Evolutionary conservation across 1,140 invertebrate genomes (phyloP), one percentile per base, ranked within the genome.

Genomic region (Bombus pascuorum): DNA sequence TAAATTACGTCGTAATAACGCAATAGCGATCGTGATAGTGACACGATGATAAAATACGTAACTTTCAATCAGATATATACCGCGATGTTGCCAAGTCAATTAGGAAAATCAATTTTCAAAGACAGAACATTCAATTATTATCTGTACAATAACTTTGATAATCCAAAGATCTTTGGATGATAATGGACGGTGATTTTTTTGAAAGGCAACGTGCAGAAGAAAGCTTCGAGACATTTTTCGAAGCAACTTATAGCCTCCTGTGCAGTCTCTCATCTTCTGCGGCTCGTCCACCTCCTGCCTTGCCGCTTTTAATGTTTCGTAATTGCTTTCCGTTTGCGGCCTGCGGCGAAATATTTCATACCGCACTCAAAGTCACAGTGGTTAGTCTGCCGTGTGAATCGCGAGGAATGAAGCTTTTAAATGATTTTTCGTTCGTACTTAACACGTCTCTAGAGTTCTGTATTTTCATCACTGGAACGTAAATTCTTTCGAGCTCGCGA

Each of bases 321-420:
- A 92, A 93, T 93, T 92, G 89, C 91, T 92, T 91, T 91, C 68
- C 72, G 90, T 91, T 89, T 88, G 91, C 80, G 91, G 86, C 81
- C 90, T 91, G 90, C 86, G 90, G 90, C 78, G 87, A 90, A 89
- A 92, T 91, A 92, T 92, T 92, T 91, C 90, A 90, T 91, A 86
- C 86, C 65, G 81, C 84, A 57, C 66, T 89, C 83, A 86, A 89
- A 89, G 76, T 89, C 72, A 22, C 77, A 39, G 88, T 74, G 72
- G 73, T 65, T 77, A 57, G 84, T 86, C 59, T 28, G 66, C 59
- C 59, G 65, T 80, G 39, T 62, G 44, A 47, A 32, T 86, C 59
- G 25, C 66, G 32, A 32, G n/a, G 4, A 42, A 32, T 25, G 18
- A 44, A 53, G 32, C 44, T n/a, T 37, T 72, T 72, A 83, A 89